These are phyloP conservation scores for Euspilapteryx auroguttella DNA, from an alignment of 2,888 invertebrate species.

Conservation along the genomic window DNA sequence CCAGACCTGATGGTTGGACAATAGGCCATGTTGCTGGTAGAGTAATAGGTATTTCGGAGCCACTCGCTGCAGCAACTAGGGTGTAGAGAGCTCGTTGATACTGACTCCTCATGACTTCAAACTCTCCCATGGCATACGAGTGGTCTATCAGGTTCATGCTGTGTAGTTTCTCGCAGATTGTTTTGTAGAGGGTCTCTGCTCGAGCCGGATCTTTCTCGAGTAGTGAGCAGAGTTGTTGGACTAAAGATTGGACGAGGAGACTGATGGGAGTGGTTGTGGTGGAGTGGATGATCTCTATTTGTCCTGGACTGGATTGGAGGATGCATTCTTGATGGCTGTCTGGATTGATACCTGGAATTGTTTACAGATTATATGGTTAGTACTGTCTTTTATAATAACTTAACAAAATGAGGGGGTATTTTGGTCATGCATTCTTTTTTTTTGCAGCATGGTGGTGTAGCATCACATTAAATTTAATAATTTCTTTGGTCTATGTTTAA, in stretches of 20 bases:
- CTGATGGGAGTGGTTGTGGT: slow-evolving; percentile 63
- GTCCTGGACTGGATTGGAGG: slow-evolving; percentile 30
- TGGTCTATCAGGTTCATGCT: slow-evolving; percentile 71
- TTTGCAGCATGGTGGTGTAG: not conserved
- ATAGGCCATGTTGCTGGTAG: slow-evolving; percentile 56
- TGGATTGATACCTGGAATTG: slow-evolving; percentile 28
- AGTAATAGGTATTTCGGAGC: slow-evolving; percentile 49
- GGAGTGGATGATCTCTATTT: slow-evolving; percentile 35
- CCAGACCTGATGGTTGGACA: slow-evolving; percentile 44
- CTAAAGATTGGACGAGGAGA: slow-evolving; percentile 69
- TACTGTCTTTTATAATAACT: too few relatives aligned
- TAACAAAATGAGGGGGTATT: too few relatives aligned
- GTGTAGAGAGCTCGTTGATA: slow-evolving; percentile 69
- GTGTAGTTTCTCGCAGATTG: slow-evolving; percentile 68
- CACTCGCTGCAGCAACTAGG: slow-evolving; percentile 62
- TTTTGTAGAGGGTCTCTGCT: slow-evolving; percentile 64
- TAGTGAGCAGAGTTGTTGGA: slow-evolving; percentile 68
- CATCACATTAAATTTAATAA: not conserved
- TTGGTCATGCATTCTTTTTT: too few relatives aligned
- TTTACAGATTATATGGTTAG: slow-evolving; percentile 5
- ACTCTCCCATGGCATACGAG: slow-evolving; percentile 69
- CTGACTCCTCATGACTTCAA: slow-evolving; percentile 68
- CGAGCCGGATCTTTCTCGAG: slow-evolving; percentile 63
- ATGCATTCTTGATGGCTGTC: slow-evolving; percentile 30
- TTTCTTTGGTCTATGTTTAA: too few relatives aligned